A percentile compares a stretch with the other conserved stretches of the same genome.
Evolutionary conservation across 2,797 vertebrate genomes (phyloP).

Genomic region (Leuciscus waleckii): DNA sequence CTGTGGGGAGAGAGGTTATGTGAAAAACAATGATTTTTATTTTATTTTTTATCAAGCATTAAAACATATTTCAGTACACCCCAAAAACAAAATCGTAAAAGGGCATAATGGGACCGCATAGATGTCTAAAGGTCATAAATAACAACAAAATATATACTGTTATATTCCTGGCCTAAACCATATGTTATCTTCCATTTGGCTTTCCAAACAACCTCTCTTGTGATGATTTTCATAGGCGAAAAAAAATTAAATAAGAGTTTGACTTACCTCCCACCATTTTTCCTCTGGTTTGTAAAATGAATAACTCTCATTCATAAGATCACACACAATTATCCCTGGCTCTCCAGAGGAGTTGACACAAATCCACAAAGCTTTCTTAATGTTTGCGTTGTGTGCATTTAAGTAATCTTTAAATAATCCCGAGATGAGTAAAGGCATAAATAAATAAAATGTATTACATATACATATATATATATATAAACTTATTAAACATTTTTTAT

Average conservation of each 20-base stretch:
- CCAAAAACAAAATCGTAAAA: no score
- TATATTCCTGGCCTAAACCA: conserved; percentile 16
- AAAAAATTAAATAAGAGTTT: conserved; percentile 45
- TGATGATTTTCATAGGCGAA: conserved; percentile 59
- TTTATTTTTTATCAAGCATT: neutral
- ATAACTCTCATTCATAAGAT: conserved; percentile 61
- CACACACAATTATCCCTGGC: conserved; percentile 57
- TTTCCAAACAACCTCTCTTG: conserved; percentile 55
- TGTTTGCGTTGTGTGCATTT: conserved; percentile 51
- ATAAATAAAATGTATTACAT: no score
- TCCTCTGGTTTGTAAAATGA: conserved; percentile 63
- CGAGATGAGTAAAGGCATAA: conserved; percentile 4
- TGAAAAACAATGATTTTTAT: neutral
- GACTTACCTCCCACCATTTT: conserved; percentile 57
- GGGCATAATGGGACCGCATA: no score
- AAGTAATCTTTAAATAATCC: conserved; percentile 10
- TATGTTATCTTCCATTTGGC: conserved; percentile 36
- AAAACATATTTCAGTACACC: no score
- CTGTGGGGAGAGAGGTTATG: neutral
- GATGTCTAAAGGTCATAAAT: neutral
- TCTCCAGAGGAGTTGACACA: conserved; percentile 24
- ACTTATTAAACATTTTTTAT: no score
- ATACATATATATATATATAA: neutral
- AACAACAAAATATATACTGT: neutral
- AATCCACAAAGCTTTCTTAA: conserved; percentile 54